Evolutionary conservation across 2,888 invertebrate genomes (phyloP), one percentile per base, ranked within the genome.

Genomic region (Ceriagrion tenellum): DNA sequence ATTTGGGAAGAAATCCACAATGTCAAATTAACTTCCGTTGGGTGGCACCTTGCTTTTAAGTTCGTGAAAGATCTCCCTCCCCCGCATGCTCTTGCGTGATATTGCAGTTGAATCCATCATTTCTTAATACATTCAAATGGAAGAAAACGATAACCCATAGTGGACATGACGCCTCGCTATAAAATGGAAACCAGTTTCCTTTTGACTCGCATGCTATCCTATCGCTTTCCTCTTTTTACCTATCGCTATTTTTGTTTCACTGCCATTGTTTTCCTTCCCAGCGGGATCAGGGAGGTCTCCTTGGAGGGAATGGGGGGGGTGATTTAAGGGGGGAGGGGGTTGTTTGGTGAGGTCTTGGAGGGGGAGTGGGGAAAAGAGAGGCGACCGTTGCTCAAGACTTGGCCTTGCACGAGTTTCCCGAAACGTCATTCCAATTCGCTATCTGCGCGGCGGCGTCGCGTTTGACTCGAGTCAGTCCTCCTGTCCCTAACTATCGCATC

Each of bases 401-500:
- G n/a, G 69, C 69, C 69, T 69, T 81, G 35, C 81, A 16, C 81
- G 93, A 93, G 93, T 93, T 93, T 93, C 69, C 93, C 69, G 26
- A 93, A 93, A 93, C 74, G 93, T 93, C 93, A 93, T 93, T 93
- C 40, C 93, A 93, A 93, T 69, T 93, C 93, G 93, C 93, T 93
- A 93, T 93, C 93, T 47, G 12, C 35, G 89, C n/a, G 40, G 93
- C 69, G 69, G 69, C 93, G 91, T 69, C 59, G 91, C 63, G 91
- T 91, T 89, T 89, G 89, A 89, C 59, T 63, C 91, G 93, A 69
- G 69, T 20, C 93, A 69, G 93, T 63, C 93, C 89, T 55, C 89
- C 93, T 93, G 93, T 93, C 93, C 93, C 69, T 93, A 93, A 74
- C 93, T 93, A 93, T 93, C 93, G 93, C 93, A 93, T 93, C 93